These are phyloP conservation scores for Lepus americanus DNA, from an alignment of 2,113 vertebrate species.

Conservation along the genomic window DNA sequence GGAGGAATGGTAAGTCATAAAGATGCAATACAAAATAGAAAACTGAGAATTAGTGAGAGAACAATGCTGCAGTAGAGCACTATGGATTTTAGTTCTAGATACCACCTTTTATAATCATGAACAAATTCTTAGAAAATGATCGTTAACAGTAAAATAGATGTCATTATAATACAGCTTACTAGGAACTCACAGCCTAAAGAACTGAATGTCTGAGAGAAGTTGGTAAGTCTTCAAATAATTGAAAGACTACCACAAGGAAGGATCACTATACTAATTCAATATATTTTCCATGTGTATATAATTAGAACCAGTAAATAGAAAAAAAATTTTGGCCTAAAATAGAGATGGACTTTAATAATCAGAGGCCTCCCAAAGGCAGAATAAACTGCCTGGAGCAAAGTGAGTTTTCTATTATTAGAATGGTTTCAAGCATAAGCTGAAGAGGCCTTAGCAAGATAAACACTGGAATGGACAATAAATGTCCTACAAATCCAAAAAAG, in stretches of 20 bases:
- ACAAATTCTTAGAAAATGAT: conserved; percentile 4
- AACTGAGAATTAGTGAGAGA: background rate
- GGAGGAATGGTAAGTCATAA: background rate
- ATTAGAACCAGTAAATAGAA: conserved; percentile 22
- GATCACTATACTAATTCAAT: conserved; percentile 8
- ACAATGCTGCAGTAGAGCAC: background rate
- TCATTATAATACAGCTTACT: conserved; percentile 21
- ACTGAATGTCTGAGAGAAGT: conserved; percentile 11
- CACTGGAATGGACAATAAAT: background rate
- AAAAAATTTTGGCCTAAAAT: conserved; percentile 53
- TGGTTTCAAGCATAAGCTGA: background rate
- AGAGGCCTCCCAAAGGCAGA: conserved; percentile 42
- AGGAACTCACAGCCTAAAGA: conserved; percentile 24
- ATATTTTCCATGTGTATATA: background rate
- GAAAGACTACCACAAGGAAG: conserved; percentile 9
- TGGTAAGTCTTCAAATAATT: conserved; percentile 42
- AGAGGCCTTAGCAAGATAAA: background rate
- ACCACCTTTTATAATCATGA: background rate
- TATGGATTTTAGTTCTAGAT: background rate
- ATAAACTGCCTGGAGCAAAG: conserved; percentile 19
- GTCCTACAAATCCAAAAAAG: background rate
- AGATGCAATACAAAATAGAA: background rate
- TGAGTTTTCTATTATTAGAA: conserved; percentile 23
- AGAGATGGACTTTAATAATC: conserved; percentile 26
- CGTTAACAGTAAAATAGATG: background rate